A percentile compares a stretch with the other conserved stretches of the same genome.
Conservation (phyloP, 1,140 invertebrate species). For the Solenopsis fugax region DNA sequence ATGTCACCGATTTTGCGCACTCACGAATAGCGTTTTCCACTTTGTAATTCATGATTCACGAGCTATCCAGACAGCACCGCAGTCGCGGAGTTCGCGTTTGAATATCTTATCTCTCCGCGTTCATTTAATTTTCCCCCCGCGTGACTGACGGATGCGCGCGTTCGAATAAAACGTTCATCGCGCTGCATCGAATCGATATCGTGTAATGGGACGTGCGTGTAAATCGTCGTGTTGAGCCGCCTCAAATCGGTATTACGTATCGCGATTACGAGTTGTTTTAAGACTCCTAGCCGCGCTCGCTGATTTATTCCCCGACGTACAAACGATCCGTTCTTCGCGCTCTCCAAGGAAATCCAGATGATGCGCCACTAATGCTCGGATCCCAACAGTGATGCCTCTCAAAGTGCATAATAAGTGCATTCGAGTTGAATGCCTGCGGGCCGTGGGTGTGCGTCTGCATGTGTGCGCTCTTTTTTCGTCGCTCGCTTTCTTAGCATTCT, state of each 20-base stretch:
- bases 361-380: slow-evolving; percentile 46
- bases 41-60: slow-evolving; percentile 30
- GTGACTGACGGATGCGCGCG: slow-evolving; percentile 32
- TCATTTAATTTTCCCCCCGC: slow-evolving; percentile 39
- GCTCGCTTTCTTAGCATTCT: neutral
- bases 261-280: slow-evolving; percentile 49
- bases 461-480: slow-evolving; percentile 2
- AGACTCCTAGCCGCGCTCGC: slow-evolving; percentile 32
- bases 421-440: slow-evolving; percentile 36
- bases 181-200: slow-evolving; percentile 46
- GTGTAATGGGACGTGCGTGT: slow-evolving; percentile 48
- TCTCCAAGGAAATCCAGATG: slow-evolving; percentile 50
- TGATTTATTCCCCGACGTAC: slow-evolving; percentile 42
- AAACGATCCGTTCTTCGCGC: slow-evolving; percentile 55
- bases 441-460: neutral
- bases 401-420: slow-evolving; percentile 45
- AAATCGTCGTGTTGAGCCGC: slow-evolving; percentile 42
- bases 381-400: slow-evolving; percentile 36
- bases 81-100: slow-evolving; percentile 13
- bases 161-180: slow-evolving; percentile 33
- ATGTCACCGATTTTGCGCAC: slow-evolving; percentile 36
- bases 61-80: neutral
- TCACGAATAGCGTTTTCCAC: slow-evolving; percentile 12
- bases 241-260: slow-evolving; percentile 41
- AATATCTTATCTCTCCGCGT: slow-evolving; percentile 29